Percentiles rank a stretch among this genome's conserved stretches.
These are phyloP conservation scores for Uria lomvia DNA, from an alignment of 2,113 vertebrate genomes.

Conservation along the genomic window DNA sequence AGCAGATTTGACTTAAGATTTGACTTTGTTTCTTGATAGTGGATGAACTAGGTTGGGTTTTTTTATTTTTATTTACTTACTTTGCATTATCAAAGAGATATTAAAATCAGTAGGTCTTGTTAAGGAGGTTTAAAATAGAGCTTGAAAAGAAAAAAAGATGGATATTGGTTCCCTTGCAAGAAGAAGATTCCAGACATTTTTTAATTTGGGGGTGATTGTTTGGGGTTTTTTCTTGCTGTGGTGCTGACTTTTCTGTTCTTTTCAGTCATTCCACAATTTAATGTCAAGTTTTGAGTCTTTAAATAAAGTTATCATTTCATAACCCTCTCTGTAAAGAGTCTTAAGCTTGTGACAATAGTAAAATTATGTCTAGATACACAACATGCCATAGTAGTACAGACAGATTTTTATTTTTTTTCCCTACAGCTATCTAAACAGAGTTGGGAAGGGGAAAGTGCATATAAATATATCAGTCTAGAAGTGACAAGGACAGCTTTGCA, in stretches of 20 bases:
- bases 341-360: background rate
- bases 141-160: background rate
- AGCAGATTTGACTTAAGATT: background rate
- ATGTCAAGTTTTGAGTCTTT: background rate
- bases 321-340: background rate
- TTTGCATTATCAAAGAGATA: background rate
- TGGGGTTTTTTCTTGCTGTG: background rate
- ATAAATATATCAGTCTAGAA: slow-evolving; percentile 43
- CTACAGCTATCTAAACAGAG: slow-evolving; percentile 29
- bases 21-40: background rate
- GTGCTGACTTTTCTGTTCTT: background rate
- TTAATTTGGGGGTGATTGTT: background rate
- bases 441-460: slow-evolving; percentile 5
- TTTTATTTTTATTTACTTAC: background rate
- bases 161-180: accelerated
- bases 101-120: background rate
- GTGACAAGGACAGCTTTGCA: slow-evolving; percentile 18
- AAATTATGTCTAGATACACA: background rate
- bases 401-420: background rate
- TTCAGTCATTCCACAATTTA: background rate
- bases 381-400: background rate
- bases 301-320: background rate
- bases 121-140: background rate
- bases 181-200: background rate
- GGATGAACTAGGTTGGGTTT: background rate